These are phyloP conservation scores for Trinorchestia longiramus DNA, from an alignment of 1,140 invertebrate species.

Conservation along the genomic window DNA sequence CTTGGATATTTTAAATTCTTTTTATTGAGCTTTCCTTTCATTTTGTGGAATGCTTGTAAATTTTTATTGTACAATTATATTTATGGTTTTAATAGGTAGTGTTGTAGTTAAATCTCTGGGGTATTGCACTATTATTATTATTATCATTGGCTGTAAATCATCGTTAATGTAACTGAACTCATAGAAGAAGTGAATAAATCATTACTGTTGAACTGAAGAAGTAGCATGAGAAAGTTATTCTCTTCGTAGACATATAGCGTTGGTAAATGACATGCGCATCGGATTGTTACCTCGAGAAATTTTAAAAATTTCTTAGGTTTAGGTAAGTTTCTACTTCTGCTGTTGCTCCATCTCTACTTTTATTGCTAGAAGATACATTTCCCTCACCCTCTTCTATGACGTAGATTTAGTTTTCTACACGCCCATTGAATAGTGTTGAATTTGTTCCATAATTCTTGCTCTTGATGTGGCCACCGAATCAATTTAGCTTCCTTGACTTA, in stretches of 20 bases:
- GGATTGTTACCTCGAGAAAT: slow-evolving; percentile 51
- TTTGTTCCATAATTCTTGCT: not conserved
- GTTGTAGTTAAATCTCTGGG: slow-evolving; percentile 47
- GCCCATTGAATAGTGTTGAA: slow-evolving; percentile 20
- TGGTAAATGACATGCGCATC: slow-evolving; percentile 36
- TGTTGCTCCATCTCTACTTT: slow-evolving; percentile 55
- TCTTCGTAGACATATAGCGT: slow-evolving; percentile 47
- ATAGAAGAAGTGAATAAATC: not conserved
- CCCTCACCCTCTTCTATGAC: slow-evolving; percentile 47
- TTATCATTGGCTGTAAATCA: slow-evolving; percentile 51
- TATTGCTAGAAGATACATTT: slow-evolving; percentile 45
- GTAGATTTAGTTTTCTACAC: slow-evolving; percentile 55
- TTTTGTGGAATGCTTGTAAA: not conserved
- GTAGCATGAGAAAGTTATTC: slow-evolving; percentile 46
- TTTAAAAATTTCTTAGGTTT: slow-evolving; percentile 27
- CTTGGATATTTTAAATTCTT: not conserved
- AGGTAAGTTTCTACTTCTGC: slow-evolving; percentile 54
- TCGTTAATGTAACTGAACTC: slow-evolving; percentile 29
- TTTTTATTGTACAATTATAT: slow-evolving; percentile 37
- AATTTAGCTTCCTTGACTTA: slow-evolving; percentile 39
- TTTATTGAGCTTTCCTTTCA: not conserved
- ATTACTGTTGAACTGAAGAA: slow-evolving; percentile 52
- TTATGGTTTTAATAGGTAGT: slow-evolving; percentile 24
- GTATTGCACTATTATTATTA: slow-evolving; percentile 50
- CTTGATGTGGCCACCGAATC: slow-evolving; percentile 14